Evolutionary conservation across 2,797 vertebrate genomes (phyloP).

Genomic region (Melanogrammus aeglefinus): DNA sequence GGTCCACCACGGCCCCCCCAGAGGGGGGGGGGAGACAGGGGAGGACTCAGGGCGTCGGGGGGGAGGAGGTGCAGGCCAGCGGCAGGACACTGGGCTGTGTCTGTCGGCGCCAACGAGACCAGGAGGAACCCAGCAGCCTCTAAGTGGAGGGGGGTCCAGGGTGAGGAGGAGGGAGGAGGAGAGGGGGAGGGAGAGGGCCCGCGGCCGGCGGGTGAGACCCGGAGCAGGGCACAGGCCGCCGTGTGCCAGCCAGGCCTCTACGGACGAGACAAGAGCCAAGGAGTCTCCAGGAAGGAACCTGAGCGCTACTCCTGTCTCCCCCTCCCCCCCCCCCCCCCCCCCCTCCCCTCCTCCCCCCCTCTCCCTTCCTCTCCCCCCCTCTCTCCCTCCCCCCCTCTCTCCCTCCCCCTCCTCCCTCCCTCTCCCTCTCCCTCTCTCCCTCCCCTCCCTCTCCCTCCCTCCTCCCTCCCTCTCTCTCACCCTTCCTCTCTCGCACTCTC

Average conservation of each 20-base stretch:
- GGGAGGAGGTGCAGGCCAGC: background rate
- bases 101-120: background rate
- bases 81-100: background rate
- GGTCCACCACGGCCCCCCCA: too few relatives aligned
- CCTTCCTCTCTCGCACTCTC: too few relatives aligned
- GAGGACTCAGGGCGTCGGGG: background rate
- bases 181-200: background rate
- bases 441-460: background rate
- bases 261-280: slow-evolving; percentile 59
- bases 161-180: background rate
- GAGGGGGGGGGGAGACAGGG: slow-evolving; percentile 35
- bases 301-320: slow-evolving; percentile 43
- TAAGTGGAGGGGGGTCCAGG: background rate
- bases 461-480: slow-evolving; percentile 7
- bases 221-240: slow-evolving; percentile 38
- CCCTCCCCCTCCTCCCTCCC: slow-evolving; percentile 27
- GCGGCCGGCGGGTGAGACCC: background rate
- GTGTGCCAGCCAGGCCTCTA: slow-evolving; percentile 51
- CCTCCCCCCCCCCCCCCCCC: background rate
- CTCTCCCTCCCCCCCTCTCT: slow-evolving; percentile 30
- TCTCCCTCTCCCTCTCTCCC: background rate
- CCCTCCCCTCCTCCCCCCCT: slow-evolving; percentile 10
- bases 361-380: slow-evolving; percentile 21
- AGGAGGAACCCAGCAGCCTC: background rate
- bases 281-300: slow-evolving; percentile 65